phyloP scores from a whole-genome alignment of 2,113 vertebrate genomes.

The Syngnathus floridae region DNA sequence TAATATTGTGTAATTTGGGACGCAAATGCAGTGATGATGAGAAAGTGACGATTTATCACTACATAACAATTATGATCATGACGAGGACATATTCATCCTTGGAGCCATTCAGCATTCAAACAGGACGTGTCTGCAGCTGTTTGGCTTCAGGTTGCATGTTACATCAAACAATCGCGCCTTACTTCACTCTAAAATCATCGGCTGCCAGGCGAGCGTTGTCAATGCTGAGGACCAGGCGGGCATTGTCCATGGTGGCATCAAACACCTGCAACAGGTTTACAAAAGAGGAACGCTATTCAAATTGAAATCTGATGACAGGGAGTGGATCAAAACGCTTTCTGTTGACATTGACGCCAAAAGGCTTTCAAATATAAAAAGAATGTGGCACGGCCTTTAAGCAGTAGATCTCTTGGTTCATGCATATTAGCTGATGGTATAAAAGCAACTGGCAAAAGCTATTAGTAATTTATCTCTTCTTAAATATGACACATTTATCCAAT shows the following conservation, averaged over 20 bases:
- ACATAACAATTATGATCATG: conserved; percentile 15
- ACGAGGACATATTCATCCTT: conserved; percentile 4
- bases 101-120: conserved; percentile 16
- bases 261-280: conserved; percentile 60
- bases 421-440: neutral
- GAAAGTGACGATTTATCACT: conserved; percentile 25
- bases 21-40: conserved; percentile 2
- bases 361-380: neutral
- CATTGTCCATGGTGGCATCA: conserved; percentile 69
- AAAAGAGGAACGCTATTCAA: neutral
- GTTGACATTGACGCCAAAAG: neutral
- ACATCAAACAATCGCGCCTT: conserved; percentile 16
- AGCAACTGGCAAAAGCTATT: neutral
- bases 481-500: neutral
- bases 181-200: conserved; percentile 77
- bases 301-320: conserved; percentile 1
- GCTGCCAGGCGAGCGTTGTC: conserved; percentile 76
- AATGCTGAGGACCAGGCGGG: conserved; percentile 71
- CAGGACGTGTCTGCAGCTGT: conserved; percentile 32
- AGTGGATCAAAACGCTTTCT: neutral
- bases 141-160: conserved; percentile 17
- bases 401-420: neutral
- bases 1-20: neutral
- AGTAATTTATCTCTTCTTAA: neutral
- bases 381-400: neutral